phyloP scores from a whole-genome alignment of 2,797 vertebrate genomes.

The Steatocranus sp. region DNA sequence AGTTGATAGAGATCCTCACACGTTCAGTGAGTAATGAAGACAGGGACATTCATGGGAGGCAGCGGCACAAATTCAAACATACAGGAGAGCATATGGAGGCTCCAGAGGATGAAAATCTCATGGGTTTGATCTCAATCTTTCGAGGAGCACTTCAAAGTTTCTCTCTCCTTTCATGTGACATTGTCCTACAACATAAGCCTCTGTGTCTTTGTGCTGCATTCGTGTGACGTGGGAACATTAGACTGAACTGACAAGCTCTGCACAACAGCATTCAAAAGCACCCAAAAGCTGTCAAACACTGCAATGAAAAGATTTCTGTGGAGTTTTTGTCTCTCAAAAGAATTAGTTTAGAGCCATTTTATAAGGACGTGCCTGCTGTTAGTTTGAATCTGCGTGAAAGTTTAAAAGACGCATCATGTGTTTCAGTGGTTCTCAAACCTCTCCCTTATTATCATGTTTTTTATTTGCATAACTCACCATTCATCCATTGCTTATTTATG shows the following conservation, averaged over 20 bases:
- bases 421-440: background rate
- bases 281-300: background rate
- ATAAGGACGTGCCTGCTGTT: too few species aligned
- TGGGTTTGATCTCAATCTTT: background rate
- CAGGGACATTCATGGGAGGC: background rate
- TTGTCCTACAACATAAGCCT: background rate
- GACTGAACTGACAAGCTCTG: slow-evolving; percentile 17
- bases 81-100: background rate
- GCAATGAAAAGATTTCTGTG: background rate
- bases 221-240: background rate
- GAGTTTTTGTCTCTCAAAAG: background rate
- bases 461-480: background rate
- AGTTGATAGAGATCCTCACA: background rate
- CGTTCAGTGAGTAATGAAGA: background rate
- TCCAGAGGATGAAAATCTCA: background rate
- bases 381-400: background rate
- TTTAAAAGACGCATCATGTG: background rate
- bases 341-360: background rate
- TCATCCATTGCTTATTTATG: background rate
- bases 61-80: background rate
- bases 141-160: background rate
- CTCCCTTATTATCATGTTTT: background rate
- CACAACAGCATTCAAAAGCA: background rate
- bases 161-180: background rate
- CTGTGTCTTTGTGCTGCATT: background rate